Conservation (phyloP, 2,797 vertebrate species). For the Lates japonicus region DNA sequence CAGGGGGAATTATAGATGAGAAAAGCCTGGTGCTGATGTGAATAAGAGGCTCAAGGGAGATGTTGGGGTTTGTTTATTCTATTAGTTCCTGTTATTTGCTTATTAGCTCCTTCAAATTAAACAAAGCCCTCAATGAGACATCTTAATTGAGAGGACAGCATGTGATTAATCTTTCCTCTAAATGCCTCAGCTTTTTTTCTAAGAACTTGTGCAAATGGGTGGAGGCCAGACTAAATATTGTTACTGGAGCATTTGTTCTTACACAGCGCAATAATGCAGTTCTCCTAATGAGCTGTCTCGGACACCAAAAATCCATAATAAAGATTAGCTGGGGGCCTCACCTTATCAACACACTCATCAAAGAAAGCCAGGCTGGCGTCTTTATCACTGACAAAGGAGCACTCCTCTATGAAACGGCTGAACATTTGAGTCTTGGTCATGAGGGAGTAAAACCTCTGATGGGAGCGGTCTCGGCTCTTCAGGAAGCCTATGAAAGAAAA, state of each 20-base stretch:
- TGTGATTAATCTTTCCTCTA: conserved; percentile 52
- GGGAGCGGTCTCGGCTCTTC: conserved; percentile 96
- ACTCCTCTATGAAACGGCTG: conserved; percentile 99
- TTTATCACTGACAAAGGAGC: conserved; percentile 99
- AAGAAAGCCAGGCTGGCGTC: conserved; percentile 98
- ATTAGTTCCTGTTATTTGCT: conserved; percentile 48
- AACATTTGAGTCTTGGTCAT: conserved; percentile 99
- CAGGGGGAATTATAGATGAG: conserved; percentile 10
- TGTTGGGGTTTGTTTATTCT: conserved; percentile 39
- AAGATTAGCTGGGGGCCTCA: conserved; percentile 78
- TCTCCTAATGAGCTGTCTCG: conserved; percentile 30
- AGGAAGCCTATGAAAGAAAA: conserved; percentile 89
- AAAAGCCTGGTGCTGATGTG: conserved; percentile 16
- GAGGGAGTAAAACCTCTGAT: conserved; percentile 98
- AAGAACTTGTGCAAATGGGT: neutral
- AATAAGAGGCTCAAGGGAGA: conserved; percentile 32
- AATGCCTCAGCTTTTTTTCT: conserved; percentile 17
- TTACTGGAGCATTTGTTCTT: conserved; percentile 26
- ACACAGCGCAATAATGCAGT: conserved; percentile 2
- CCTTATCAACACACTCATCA: conserved; percentile 99
- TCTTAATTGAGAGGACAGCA: conserved; percentile 31
- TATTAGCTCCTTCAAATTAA: conserved; percentile 49
- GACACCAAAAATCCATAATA: conserved; percentile 37
- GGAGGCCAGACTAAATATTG: conserved; percentile 17
- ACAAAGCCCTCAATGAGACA: conserved; percentile 33